Evolutionary conservation across 2,888 invertebrate genomes (phyloP).

Genomic region (Liposcelis brunnea): DNA sequence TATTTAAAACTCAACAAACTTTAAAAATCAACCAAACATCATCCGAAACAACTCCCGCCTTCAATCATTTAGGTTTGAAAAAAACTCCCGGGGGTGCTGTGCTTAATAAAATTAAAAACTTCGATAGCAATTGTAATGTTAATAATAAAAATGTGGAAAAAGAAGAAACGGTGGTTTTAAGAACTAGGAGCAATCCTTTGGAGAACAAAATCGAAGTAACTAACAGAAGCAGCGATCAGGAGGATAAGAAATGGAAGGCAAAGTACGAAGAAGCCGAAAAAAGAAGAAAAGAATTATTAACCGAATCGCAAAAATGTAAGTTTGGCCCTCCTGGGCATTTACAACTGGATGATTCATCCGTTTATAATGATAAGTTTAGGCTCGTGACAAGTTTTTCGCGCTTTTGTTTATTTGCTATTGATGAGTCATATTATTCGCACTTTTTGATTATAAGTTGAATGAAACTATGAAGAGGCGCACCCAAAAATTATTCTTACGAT

Average conservation of each 20-base stretch:
- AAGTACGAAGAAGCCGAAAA: constrained; percentile 54
- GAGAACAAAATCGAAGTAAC: no score
- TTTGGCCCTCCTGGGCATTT: constrained; percentile 16
- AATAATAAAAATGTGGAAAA: no score
- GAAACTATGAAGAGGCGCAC: background rate
- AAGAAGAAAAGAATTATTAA: constrained; percentile 44
- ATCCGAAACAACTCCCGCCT: no score
- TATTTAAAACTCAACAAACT: no score
- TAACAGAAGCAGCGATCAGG: background rate
- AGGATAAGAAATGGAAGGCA: constrained; percentile 38
- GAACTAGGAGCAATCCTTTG: no score
- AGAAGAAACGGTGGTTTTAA: no score
- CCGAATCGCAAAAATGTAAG: constrained; percentile 54
- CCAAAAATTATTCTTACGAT: no score
- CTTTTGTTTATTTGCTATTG: background rate
- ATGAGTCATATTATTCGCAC: constrained; percentile 2
- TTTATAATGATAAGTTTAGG: constrained; percentile 11
- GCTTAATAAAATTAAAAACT: no score
- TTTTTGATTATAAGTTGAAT: constrained; percentile 9
- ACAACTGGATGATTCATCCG: background rate
- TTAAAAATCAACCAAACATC: no score
- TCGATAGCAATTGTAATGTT: no score
- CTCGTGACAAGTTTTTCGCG: constrained; percentile 11
- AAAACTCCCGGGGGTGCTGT: no score
- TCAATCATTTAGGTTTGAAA: no score